phyloP scores from a whole-genome alignment of 1,140 invertebrate species.

The Pectinophora gossypiella region DNA sequence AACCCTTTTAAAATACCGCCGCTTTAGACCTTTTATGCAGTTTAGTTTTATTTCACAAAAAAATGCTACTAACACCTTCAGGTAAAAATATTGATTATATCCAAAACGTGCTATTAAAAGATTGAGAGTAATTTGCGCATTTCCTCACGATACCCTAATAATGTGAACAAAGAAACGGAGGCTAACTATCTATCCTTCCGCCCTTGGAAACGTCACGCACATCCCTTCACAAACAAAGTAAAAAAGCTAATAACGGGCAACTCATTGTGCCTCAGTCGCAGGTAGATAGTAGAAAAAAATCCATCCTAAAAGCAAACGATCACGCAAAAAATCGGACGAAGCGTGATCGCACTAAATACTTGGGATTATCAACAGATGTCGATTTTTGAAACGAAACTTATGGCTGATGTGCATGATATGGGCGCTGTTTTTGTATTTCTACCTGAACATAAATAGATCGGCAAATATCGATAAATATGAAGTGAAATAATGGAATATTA shows the following conservation, averaged over 20 bases:
- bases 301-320: slow-evolving; percentile 42
- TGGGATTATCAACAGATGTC: slow-evolving; percentile 59
- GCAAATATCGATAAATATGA: background rate
- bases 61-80: background rate
- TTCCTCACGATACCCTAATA: slow-evolving; percentile 52
- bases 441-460: slow-evolving; percentile 16
- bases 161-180: slow-evolving; percentile 45
- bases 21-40: no score
- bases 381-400: slow-evolving; percentile 40
- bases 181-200: slow-evolving; percentile 60
- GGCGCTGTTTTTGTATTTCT: slow-evolving; percentile 22
- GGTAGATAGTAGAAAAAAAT: slow-evolving; percentile 54
- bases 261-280: slow-evolving; percentile 54
- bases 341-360: slow-evolving; percentile 50
- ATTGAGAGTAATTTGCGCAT: slow-evolving; percentile 43
- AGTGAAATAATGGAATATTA: background rate
- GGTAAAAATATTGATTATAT: slow-evolving; percentile 4
- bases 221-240: slow-evolving; percentile 58
- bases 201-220: slow-evolving; percentile 63
- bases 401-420: slow-evolving; percentile 47
- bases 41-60: no score
- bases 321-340: slow-evolving; percentile 43
- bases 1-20: no score
- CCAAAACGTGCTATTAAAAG: slow-evolving; percentile 11
- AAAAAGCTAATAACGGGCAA: slow-evolving; percentile 46